phyloP scores from a whole-genome alignment of 2,797 vertebrate genomes.

The Nasua narica region DNA sequence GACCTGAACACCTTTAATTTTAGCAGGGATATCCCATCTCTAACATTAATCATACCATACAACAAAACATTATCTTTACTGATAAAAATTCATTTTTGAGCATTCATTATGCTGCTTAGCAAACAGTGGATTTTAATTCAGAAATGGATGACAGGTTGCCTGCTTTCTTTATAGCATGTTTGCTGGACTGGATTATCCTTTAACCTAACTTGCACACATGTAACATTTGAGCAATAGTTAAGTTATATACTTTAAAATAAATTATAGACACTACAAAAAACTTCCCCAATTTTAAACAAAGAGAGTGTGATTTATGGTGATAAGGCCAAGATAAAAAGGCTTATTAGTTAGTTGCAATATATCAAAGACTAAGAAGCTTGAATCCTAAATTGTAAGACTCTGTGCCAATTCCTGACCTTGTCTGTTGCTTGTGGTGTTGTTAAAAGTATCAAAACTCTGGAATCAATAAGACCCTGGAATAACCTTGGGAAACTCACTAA shows the following conservation, averaged over 20 bases:
- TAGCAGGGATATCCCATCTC: neutral
- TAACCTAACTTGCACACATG: neutral
- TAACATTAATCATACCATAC: neutral
- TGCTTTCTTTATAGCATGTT: neutral
- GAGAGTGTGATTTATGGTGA: neutral
- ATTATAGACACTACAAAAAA: neutral
- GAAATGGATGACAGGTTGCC: neutral
- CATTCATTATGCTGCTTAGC: neutral
- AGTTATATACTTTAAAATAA: neutral
- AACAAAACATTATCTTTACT: neutral
- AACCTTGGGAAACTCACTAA: neutral
- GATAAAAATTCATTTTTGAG: neutral
- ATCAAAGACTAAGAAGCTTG: neutral
- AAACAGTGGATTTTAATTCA: neutral
- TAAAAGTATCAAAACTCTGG: neutral
- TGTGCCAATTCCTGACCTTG: neutral
- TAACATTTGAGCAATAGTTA: neutral
- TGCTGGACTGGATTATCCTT: neutral
- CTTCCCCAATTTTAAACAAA: neutral
- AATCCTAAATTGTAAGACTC: neutral
- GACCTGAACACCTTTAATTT: neutral
- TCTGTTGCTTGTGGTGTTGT: neutral
- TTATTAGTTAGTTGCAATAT: neutral
- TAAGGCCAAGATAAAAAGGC: neutral
- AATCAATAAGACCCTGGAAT: neutral